Conservation (phyloP, 37 sponge, comb jelly and placozoan genomes). For the Beroe forskalii region DNA sequence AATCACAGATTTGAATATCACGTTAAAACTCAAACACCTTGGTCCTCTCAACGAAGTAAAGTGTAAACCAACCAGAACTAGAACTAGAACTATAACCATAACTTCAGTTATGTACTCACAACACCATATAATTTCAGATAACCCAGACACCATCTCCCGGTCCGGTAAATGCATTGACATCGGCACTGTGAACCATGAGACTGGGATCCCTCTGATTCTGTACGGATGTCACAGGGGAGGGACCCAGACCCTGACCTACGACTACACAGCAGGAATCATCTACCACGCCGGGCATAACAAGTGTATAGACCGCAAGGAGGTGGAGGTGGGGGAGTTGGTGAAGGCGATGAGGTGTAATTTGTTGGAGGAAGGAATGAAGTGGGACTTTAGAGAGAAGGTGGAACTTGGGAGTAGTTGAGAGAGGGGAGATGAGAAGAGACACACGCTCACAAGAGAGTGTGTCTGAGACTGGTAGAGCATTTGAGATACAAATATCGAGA, state of each 20-base stretch:
- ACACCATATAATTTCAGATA: too few species aligned
- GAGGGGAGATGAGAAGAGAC: too few species aligned
- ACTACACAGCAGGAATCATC: conserved; percentile 10
- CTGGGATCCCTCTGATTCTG: not conserved
- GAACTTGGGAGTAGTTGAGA: too few species aligned
- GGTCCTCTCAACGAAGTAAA: too few species aligned
- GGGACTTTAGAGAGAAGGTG: not conserved
- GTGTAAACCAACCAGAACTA: too few species aligned
- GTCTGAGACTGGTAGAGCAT: too few species aligned
- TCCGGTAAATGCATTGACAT: not conserved
- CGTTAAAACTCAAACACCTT: too few species aligned
- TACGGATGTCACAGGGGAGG: conserved; percentile 22
- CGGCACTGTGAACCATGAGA: not conserved
- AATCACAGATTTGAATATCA: too few species aligned
- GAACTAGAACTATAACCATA: too few species aligned
- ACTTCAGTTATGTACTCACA: too few species aligned
- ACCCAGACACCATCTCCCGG: not conserved
- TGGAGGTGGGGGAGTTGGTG: conserved; percentile 8
- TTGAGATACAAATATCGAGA: too few species aligned
- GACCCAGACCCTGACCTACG: not conserved
- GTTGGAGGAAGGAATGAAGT: not conserved
- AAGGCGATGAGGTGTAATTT: not conserved
- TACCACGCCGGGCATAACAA: not conserved
- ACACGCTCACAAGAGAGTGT: too few species aligned
- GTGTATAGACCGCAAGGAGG: not conserved